Base-by-base conservation (phyloP, 2,888 invertebrate species). In the Fabriciana adippe region DNA sequence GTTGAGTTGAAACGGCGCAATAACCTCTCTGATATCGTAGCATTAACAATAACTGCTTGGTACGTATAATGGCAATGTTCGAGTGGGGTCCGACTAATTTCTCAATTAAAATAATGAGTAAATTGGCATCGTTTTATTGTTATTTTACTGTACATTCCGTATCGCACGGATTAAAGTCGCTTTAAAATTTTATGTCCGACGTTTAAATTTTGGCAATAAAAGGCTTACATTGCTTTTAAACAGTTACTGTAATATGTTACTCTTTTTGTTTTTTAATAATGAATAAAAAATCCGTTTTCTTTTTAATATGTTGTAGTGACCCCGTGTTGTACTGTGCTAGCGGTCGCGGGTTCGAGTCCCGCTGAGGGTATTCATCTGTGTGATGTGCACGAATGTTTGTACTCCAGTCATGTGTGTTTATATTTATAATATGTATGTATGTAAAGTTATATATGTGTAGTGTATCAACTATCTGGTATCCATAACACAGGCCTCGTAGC, bases 101-200 rank as follows among this genome's bases (percentile, higher is more conserved):
- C 81, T 80, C 77, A 75, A 82, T 85, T 82, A 84, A 75, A 80
- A 78, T 76, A 81, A 85, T 83, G 79, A 73, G 67, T 56, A 64
- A 70, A 71, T 72, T 70, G 67, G 63, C 76, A 75, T 72, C 72
- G 73, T 78, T 78, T 74, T 74, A 76, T 74, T 76, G 74, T 75
- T 76, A 74, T 79, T 76, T 73, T 72, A 76, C 68, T 65, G 51
- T 26, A 73, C 73, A 55, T 69, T 63, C 60, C 65, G 65, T 73
- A 72, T 61, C 31, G 50, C 54, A 41, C 50, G 54, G 63, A 63
- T 54, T 63, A 54, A 60, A 54, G 54, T 47, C 55, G 8, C 47
- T 61, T 41, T 50, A 21, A 31, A 59, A 53, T 59, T 54, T 53
- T 60, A 60, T 56, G 60, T 31, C 48, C 26, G 26, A 26, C 48